A percentile compares a stretch with the other conserved stretches of the same genome.
phyloP scores from a whole-genome alignment of 2,113 vertebrate species.

The Rattus norvegicus region GRCr8 NC_086020.1:11973001-11973500 shows the following conservation, averaged over 20 bases:
- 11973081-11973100: neutral
- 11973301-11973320: neutral
- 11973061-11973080: neutral
- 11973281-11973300: slow-evolving; percentile 7
- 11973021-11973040: neutral
- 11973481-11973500: neutral
- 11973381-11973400: neutral
- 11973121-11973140: neutral
- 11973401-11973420: neutral
- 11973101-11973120: neutral
- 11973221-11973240: neutral
- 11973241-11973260: neutral
- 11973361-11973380: slow-evolving; percentile 29
- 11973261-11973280: neutral
- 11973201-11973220: neutral
- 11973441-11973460: neutral
- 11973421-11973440: neutral
- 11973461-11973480: neutral
- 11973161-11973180: neutral
- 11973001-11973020: slow-evolving; percentile 30
- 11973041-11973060: neutral
- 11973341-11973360: neutral
- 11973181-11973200: neutral
- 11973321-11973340: neutral
- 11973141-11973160: neutral